A percentile compares a stretch with the other conserved stretches of the same genome.
Conservation (phyloP, 2,888 invertebrate genomes). For the Pemphredon lugubris region DNA sequence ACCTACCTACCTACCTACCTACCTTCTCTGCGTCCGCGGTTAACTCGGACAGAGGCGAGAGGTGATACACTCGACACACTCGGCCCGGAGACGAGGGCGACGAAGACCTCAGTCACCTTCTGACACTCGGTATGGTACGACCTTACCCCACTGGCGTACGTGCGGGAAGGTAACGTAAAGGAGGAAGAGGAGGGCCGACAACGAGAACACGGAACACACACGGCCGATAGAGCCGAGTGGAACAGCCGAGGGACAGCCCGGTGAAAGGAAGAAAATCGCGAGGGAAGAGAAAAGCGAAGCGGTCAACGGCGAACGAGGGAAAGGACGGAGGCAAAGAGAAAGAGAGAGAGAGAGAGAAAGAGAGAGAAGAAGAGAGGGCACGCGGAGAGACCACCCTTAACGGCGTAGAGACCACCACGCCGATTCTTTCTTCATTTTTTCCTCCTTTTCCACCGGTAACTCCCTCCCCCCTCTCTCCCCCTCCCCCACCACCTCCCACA, state of each 20-base stretch:
- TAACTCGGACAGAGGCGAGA: slow-evolving; percentile 73
- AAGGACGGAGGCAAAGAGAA: slow-evolving; percentile 18
- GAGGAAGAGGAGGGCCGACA: slow-evolving; percentile 26
- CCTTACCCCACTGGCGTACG: slow-evolving; percentile 57
- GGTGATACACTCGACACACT: slow-evolving; percentile 71
- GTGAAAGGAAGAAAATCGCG: slow-evolving; percentile 32
- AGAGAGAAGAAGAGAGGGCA: slow-evolving; percentile 23
- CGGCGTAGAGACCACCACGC: slow-evolving; percentile 19
- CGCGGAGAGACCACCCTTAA: slow-evolving; percentile 52
- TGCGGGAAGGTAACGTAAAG: slow-evolving; percentile 22
- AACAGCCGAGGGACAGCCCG: background rate
- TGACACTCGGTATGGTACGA: slow-evolving; percentile 76
- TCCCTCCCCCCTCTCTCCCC: no score
- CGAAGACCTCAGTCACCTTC: slow-evolving; percentile 76
- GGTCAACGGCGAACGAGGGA: slow-evolving; percentile 35
- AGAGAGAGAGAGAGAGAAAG: no score
- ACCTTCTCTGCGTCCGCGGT: slow-evolving; percentile 61
- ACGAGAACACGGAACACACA: slow-evolving; percentile 26
- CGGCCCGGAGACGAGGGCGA: slow-evolving; percentile 56
- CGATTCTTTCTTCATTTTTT: no score
- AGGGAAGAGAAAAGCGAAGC: slow-evolving; percentile 21
- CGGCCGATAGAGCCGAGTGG: slow-evolving; percentile 28
- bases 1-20: slow-evolving; percentile 69
- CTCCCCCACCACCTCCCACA: slow-evolving; percentile 27
- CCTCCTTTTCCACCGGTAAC: slow-evolving; percentile 10